A percentile compares a stretch with the other conserved stretches of the same genome.
phyloP scores from a whole-genome alignment of 2,113 vertebrate species.

The Stictonetta naevosa region DNA sequence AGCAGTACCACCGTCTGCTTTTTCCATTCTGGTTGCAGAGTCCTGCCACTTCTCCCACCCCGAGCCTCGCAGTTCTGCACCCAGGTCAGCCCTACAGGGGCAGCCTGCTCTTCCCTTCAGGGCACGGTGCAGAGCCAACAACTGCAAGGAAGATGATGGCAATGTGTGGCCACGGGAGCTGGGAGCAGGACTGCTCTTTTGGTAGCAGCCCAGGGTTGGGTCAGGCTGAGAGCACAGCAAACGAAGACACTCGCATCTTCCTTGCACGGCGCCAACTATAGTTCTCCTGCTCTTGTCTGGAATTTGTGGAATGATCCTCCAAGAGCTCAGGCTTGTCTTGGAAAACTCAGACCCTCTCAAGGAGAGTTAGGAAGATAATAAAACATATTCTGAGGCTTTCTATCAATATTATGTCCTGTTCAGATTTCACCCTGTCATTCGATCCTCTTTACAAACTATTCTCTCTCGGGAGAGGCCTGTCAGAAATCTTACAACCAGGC shows the following conservation, averaged over 20 bases:
- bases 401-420: background rate
- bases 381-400: background rate
- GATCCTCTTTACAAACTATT: background rate
- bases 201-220: background rate
- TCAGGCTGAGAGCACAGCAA: background rate
- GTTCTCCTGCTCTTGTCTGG: background rate
- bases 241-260: background rate
- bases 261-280: background rate
- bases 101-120: background rate
- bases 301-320: background rate
- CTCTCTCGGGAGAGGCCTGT: background rate
- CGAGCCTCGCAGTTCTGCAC: background rate
- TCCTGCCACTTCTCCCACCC: background rate
- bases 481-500: background rate
- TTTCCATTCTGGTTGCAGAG: background rate
- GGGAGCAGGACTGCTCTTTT: background rate
- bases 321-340: background rate
- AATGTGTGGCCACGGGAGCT: rapidly evolving
- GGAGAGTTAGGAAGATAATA: background rate
- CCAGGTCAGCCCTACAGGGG: rapidly evolving
- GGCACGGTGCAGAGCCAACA: background rate
- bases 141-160: background rate
- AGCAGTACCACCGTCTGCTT: background rate
- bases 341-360: background rate
- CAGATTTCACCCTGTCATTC: background rate